These are phyloP conservation scores for Limnephilus lunatus DNA, from an alignment of 2,888 invertebrate species.

Conservation along the genomic window DNA sequence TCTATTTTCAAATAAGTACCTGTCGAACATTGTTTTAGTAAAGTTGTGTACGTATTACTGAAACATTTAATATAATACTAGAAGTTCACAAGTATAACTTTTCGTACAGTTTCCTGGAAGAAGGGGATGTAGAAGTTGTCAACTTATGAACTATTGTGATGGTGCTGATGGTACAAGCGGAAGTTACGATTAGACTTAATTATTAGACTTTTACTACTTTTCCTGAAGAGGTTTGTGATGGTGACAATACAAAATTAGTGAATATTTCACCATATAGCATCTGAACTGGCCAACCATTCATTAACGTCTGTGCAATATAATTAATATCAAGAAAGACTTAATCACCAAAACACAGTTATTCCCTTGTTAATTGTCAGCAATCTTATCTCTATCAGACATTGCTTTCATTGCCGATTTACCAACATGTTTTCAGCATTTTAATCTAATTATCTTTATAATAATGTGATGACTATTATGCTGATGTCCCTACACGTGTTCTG, in stretches of 20 bases:
- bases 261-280: constrained; percentile 4
- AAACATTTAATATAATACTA: constrained; percentile 12
- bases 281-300: neutral
- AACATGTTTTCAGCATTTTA: neutral
- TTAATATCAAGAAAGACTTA: neutral
- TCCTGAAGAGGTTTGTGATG: neutral
- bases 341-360: neutral
- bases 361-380: neutral
- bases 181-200: constrained; percentile 10
- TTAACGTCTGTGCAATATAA: neutral
- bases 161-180: constrained; percentile 20
- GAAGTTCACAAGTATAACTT: constrained; percentile 22
- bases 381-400: constrained; percentile 12
- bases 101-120: neutral
- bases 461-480: neutral
- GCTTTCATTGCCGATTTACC: neutral
- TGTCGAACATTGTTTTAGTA: constrained; percentile 35
- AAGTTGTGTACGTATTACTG: neutral
- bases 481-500: neutral
- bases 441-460: constrained; percentile 2
- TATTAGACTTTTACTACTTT: neutral
- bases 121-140: neutral
- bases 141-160: constrained; percentile 35
- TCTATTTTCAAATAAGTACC: constrained; percentile 44
- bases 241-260: constrained; percentile 34